A percentile compares a stretch with the other conserved stretches of the same genome.
Conservation (phyloP, 92 coral and sea anemone species). For the Porites cylindrica region DNA sequence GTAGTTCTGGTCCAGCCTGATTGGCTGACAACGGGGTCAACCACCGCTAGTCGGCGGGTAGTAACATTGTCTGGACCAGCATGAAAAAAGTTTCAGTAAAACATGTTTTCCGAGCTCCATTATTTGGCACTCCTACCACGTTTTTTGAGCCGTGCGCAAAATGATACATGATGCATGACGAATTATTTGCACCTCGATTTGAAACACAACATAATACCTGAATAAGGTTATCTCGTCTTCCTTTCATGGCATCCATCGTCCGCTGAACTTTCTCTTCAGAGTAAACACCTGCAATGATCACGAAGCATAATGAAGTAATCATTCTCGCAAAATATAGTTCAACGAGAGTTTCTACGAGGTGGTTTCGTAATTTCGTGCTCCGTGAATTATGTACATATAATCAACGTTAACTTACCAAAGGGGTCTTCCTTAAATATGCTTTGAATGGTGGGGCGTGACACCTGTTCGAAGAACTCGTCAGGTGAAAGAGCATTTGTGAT, state of each 20-base stretch:
- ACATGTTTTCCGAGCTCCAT: background rate
- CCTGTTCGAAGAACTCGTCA: constrained; percentile 62
- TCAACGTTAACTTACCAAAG: constrained; percentile 39
- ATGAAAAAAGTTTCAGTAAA: too few relatives aligned
- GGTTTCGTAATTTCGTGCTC: background rate
- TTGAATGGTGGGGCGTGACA: constrained; percentile 65
- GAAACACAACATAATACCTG: constrained; percentile 23
- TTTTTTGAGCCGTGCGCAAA: too few relatives aligned
- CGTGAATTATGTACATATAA: background rate
- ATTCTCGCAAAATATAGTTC: too few relatives aligned
- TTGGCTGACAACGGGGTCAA: too few relatives aligned
- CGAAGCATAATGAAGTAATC: too few relatives aligned
- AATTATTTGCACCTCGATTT: background rate
- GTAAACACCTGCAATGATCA: constrained; percentile 52
- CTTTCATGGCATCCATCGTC: constrained; percentile 68
- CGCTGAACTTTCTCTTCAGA: constrained; percentile 65
- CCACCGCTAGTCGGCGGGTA: too few relatives aligned
- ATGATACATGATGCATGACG: background rate
- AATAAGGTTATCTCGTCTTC: constrained; percentile 57
- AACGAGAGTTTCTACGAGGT: background rate
- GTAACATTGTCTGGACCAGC: too few relatives aligned
- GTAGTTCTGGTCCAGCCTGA: too few relatives aligned
- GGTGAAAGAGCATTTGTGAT: constrained; percentile 75
- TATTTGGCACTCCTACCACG: too few relatives aligned
- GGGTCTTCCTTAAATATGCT: constrained; percentile 69